Conservation (phyloP, 2,797 vertebrate genomes). For the Syndactyla subalaris region DNA sequence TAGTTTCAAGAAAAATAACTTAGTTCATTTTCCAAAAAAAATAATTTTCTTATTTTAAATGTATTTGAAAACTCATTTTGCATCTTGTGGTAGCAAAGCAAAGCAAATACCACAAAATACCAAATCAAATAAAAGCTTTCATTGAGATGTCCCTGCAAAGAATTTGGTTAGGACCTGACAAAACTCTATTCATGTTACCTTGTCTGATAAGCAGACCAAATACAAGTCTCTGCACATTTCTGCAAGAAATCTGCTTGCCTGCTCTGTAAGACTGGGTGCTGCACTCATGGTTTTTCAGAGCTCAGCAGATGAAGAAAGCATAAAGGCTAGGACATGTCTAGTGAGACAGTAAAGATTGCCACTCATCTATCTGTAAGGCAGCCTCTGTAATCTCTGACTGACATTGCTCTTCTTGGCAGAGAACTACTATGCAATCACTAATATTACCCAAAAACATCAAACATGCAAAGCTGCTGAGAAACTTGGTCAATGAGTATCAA, state of each 20-base stretch:
- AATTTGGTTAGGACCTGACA: background rate
- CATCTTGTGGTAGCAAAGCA: background rate
- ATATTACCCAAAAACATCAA: background rate
- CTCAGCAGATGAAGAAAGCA: background rate
- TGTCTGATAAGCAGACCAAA: background rate
- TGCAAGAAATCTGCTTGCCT: background rate
- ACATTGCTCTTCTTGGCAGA: background rate
- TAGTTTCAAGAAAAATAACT: background rate
- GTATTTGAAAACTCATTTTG: background rate
- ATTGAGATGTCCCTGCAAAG: background rate
- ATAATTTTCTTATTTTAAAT: background rate
- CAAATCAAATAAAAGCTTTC: background rate
- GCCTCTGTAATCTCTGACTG: background rate
- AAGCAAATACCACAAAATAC: background rate
- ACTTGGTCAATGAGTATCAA: background rate
- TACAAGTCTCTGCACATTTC: background rate
- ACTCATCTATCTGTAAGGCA: background rate
- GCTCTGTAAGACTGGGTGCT: background rate
- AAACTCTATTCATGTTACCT: background rate
- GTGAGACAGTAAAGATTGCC: background rate
- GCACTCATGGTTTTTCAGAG: background rate
- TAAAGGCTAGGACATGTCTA: rapidly evolving
- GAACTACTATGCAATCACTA: background rate
- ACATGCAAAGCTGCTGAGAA: background rate
- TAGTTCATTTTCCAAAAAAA: background rate